Evolutionary conservation across 2,888 invertebrate species (phyloP).

Genomic region (Arrhopalites spinosus): DNA sequence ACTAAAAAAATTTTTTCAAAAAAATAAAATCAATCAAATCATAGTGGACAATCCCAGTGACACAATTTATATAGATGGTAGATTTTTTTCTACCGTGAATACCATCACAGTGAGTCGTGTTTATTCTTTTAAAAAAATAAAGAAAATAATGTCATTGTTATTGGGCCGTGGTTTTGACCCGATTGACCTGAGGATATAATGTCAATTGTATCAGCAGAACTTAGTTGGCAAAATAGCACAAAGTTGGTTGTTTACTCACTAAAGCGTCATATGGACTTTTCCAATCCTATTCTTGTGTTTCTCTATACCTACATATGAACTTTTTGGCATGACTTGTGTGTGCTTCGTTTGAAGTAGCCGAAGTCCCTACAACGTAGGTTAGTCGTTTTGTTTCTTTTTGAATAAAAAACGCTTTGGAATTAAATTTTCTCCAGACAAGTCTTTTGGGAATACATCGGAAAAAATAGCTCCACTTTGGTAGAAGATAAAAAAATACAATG

Average conservation of each 20-base stretch:
- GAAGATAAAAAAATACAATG: background rate
- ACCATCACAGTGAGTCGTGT: constrained; percentile 21
- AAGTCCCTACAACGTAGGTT: constrained; percentile 50
- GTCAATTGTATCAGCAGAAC: constrained; percentile 10
- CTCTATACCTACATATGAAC: constrained; percentile 30
- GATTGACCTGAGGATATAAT: background rate
- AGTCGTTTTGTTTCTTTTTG: constrained; percentile 46
- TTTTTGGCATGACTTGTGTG: constrained; percentile 50
- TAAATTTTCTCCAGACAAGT: constrained; percentile 8
- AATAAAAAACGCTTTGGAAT: background rate
- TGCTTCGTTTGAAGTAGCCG: constrained; percentile 50
- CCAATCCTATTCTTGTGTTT: constrained; percentile 38
- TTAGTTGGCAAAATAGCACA: background rate
- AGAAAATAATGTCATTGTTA: background rate
- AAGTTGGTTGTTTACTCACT: background rate
- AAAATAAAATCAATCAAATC: background rate
- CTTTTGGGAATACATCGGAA: background rate
- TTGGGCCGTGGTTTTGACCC: background rate
- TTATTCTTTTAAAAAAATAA: constrained; percentile 5
- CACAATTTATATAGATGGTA: background rate
- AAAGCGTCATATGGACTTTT: constrained; percentile 31
- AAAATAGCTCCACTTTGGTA: background rate
- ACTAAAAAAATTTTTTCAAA: background rate
- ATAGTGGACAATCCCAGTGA: background rate
- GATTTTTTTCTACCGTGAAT: background rate